Base-by-base conservation (phyloP, 2,888 invertebrate genomes). In the Dryocosmus kuriphilus region DNA sequence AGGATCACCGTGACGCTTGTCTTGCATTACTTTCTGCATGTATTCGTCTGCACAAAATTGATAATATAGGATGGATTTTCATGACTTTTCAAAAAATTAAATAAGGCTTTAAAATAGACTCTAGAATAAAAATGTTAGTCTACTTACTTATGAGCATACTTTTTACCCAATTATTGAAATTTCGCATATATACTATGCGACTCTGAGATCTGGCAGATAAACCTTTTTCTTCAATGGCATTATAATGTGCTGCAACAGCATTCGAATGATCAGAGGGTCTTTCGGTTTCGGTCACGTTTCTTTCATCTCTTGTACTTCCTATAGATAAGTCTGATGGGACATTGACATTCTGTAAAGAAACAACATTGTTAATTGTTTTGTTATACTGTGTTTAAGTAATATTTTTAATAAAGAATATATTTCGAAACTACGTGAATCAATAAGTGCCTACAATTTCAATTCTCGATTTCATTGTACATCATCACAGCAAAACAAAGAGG, bases 81-180 rank as follows among this genome's bases (percentile, higher is more conserved):
- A 57, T 24, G 5, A 24, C 2, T 24, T 4, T 57, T 24, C 24
- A 24, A 57, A 4, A 8, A n/a, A 8, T 51, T 51, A n/a, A 51
- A 51, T n/a, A 46, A 19, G 46, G 46, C 46, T 46, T 46, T 46
- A 38, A 5, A 35, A 35, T 51, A n/a, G n/a, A 9, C n/a, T n/a
- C 16, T 51, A 5, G 11, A 67, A 16, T 67, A 67, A 41, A 41
- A 41, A 57, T 38, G 6, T 62, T 9, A 6, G 41, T n/a, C 9
- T 51, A 86, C 92, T 96, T 95, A 94, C 97, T 95, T 86, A 99
- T 99, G 0, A 98, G 93, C 93, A 98, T 97, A 91, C 97, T 97
- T 93, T 99, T 99, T 19, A 98, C 95, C 99, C 99, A 99, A 92
- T 99, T 99, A 92, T 99, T 99, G 90, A 99, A 98, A 92, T 99